Evolutionary conservation across 2,888 invertebrate genomes (phyloP), one percentile per base, ranked within the genome.

Genomic region (Ormyrus thymus): DNA sequence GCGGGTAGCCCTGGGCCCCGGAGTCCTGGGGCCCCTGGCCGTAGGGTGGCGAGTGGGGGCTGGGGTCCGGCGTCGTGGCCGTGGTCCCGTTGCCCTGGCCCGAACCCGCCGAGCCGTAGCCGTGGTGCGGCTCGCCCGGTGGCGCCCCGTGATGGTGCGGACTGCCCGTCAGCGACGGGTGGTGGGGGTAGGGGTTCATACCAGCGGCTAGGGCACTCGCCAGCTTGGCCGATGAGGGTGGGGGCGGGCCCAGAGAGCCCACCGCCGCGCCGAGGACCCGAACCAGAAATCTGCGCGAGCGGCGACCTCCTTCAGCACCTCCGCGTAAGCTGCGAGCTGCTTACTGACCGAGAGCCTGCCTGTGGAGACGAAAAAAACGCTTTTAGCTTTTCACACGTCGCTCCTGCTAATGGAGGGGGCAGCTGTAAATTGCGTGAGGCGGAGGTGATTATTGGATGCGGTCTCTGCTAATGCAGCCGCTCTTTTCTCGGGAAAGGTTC

Each of bases 131-230:
- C 78, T 79, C 81, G 61, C 88, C 87, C 73, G 88, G 86, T 78
- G 91, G 89, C 29, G 29, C 29, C 29, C 29, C 29, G 29, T 29
- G 29, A 81, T 90, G 89, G 85, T 90, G 89, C 77, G 89, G 88
- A 90, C 91, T 84, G 89, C 91, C 87, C 89, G 91, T 86, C 87
- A 91, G 83, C 90, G 91, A 86, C 90, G 91, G 87, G 82, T 90
- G 90, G 86, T 89, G 90, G 84, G 91, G 92, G 90, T 93, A 94
- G 91, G 96, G 95, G 94, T 96, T 96, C 96, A 96, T 96, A 92
- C 95, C 95, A 92, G 94, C 92, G 91, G 94, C 93, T 90, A 93
- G 91, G 92, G 95, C 94, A 93, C 95, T 95, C 92, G 95, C 95
- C 95, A 95, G 95, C 93, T 95, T 95, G 95, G 92, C 93, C 86